phyloP scores from a whole-genome alignment of 2,113 vertebrate genomes.

The Psophia crepitans region DNA sequence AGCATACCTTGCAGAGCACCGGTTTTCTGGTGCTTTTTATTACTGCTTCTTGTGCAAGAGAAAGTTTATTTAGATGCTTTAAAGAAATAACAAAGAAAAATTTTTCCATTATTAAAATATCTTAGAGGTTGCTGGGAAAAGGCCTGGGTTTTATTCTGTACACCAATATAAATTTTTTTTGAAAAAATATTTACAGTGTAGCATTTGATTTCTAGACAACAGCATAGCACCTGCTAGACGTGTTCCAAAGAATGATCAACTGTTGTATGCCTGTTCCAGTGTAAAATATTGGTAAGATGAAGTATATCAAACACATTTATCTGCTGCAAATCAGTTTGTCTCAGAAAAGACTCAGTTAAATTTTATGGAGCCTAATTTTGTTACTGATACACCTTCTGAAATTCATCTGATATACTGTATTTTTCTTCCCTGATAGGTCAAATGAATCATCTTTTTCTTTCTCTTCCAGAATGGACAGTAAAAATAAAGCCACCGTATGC shows the following conservation, averaged over 20 bases:
- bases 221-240: background rate
- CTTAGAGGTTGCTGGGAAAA: background rate
- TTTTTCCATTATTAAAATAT: background rate
- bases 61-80: background rate
- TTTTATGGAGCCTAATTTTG: constrained; percentile 69
- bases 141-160: background rate
- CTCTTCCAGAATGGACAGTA: constrained; percentile 50
- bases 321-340: constrained; percentile 59
- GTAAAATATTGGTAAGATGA: constrained; percentile 38
- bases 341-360: constrained; percentile 63
- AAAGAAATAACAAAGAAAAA: background rate
- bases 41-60: background rate
- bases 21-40: background rate
- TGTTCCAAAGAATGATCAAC: background rate
- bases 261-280: background rate
- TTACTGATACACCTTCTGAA: constrained; percentile 57
- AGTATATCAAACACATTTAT: constrained; percentile 57
- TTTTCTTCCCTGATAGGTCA: constrained; percentile 58
- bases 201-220: constrained; percentile 18
- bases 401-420: constrained; percentile 62
- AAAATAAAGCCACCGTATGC: constrained; percentile 66
- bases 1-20: background rate
- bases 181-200: background rate
- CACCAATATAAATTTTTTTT: background rate
- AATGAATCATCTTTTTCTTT: constrained; percentile 60